phyloP scores from a whole-genome alignment of 2,113 vertebrate genomes.

The Dromas ardeola region DNA sequence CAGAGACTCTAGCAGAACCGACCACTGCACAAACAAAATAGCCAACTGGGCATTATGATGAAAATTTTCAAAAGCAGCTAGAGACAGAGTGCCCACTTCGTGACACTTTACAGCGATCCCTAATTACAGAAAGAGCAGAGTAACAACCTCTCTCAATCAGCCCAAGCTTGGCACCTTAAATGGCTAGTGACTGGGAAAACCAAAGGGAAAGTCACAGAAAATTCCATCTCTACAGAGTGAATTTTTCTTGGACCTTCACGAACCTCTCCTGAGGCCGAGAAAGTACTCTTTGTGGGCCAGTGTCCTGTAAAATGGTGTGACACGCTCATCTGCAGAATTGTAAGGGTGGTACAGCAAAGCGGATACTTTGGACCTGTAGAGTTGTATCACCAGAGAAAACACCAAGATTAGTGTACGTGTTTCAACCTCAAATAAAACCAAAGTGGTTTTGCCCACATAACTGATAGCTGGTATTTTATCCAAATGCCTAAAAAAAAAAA shows the following conservation, averaged over 20 bases:
- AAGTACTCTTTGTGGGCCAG: neutral
- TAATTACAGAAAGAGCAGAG: neutral
- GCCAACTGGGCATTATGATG: neutral
- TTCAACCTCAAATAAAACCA: neutral
- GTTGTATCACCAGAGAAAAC: too few species aligned
- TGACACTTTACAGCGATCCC: neutral
- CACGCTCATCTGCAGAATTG: neutral
- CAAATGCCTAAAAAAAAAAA: constrained; percentile 1
- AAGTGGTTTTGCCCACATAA: neutral
- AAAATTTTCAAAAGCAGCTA: neutral
- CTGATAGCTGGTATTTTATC: neutral
- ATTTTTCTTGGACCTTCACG: neutral
- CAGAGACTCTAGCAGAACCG: neutral
- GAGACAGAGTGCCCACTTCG: neutral
- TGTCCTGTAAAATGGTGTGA: neutral
- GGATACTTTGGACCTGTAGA: neutral
- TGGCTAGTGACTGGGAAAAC: neutral
- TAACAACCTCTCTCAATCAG: neutral
- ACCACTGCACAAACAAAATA: neutral
- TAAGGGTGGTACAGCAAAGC: neutral
- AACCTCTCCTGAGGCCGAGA: neutral
- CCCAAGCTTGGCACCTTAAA: neutral
- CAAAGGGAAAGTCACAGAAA: neutral
- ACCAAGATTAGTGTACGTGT: neutral
- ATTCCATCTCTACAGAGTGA: neutral